Evolutionary conservation across 1,140 invertebrate genomes (phyloP), one percentile per base, ranked within the genome.

Genomic region (Bombus waltoni): DNA sequence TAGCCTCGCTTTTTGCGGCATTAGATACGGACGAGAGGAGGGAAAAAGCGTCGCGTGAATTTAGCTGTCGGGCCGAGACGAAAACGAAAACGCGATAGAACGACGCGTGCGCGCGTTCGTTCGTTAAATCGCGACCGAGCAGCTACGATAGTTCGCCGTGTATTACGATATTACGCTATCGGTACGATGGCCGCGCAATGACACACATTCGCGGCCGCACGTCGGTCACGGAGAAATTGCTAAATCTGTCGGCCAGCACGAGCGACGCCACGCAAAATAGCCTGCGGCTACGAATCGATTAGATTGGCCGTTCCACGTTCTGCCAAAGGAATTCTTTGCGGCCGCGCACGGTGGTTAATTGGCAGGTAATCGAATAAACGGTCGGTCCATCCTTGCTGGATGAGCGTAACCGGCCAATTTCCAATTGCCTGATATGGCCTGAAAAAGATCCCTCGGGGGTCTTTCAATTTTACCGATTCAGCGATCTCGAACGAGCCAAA

Each of bases 251-350:
- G 78, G 40, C n/a, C 83, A 68, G 44, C 70, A 66, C 59, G 44
- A 66, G 57, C 40, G 77, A n/a, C 44, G 78, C 77, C 70, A 32
- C 57, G 77, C 57, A 85, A 85, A 85, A 85, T 81, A 81, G 79
- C 84, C 84, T 75, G 78, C 72, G 84, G 84, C 62, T 38, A 47
- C 38, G 84, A 73, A 85, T 81, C 84, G 84, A 85, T 85, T 85
- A 85, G 84, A 81, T 85, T 35, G 32, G 57, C 35, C 70, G 59
- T 44, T 70, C 59, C 42, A 77, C 59, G 77, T 81, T 73, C 74
- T n/a, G 79, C 70, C 84, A 85, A 81, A 85, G 84, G 79, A 81
- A 85, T 85, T 85, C 84, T 85, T 85, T 81, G 84, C 47, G 84
- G 84, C 42, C 10, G 68, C 47, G 68, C 62, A 62, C 47, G 42